A percentile compares a stretch with the other conserved stretches of the same genome.
Conservation (phyloP, 2,113 vertebrate species). For the Laticauda colubrina region DNA sequence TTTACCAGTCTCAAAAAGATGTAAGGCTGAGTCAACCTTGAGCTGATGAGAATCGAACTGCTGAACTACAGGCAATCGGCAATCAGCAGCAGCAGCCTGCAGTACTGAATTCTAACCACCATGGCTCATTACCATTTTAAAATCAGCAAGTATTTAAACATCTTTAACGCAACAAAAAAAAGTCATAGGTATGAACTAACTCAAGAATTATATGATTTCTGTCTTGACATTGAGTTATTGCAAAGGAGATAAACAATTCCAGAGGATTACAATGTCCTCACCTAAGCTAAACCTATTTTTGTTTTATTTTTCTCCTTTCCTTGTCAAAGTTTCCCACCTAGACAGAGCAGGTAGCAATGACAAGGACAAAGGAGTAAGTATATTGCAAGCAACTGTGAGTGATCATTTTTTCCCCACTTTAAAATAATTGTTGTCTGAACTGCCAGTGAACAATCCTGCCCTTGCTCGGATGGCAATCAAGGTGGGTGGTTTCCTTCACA, state of each 20-base stretch:
- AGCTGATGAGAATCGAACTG: too few relatives aligned
- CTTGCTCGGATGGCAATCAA: not conserved
- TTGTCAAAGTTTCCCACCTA: not conserved
- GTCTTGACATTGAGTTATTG: not conserved
- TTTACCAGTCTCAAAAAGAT: too few relatives aligned
- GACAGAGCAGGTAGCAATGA: not conserved
- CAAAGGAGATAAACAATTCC: constrained; percentile 24
- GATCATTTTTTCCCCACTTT: not conserved
- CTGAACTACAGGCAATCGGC: too few relatives aligned
- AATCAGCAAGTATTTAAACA: not conserved
- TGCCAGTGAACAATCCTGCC: not conserved
- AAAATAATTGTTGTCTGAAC: not conserved
- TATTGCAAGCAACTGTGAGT: not conserved
- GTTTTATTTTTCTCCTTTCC: not conserved
- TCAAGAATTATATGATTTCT: not conserved
- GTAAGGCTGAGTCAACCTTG: too few relatives aligned
- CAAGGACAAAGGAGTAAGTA: not conserved
- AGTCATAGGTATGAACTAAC: not conserved
- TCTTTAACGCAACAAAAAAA: not conserved
- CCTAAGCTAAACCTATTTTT: constrained; percentile 20
- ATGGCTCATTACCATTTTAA: too few relatives aligned
- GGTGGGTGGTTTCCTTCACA: not conserved
- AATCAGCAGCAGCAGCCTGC: too few relatives aligned
- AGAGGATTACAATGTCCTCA: not conserved
- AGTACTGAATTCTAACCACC: too few relatives aligned